Evolutionary conservation across 2,113 vertebrate genomes (phyloP).

Genomic region (Motacilla tschutschensis): DNA sequence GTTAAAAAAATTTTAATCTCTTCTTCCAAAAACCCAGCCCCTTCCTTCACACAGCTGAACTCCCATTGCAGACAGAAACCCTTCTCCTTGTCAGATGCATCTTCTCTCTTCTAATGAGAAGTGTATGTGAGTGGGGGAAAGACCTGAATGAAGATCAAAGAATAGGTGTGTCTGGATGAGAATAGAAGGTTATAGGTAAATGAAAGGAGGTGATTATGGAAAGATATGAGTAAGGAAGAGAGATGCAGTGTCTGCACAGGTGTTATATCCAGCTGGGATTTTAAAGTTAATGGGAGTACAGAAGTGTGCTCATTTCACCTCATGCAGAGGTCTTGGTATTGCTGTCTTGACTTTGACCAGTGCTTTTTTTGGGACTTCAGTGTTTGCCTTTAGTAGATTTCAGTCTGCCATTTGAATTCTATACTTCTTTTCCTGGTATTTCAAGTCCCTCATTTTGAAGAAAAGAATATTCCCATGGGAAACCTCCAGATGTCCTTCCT

Average conservation of each 20-base stretch:
- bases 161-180: conserved; percentile 50
- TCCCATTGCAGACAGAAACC: not conserved
- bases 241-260: conserved; percentile 5
- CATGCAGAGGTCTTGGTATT: not conserved
- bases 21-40: not conserved
- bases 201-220: conserved; percentile 42
- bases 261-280: not conserved
- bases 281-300: not conserved
- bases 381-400: not conserved
- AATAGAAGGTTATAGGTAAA: conserved; percentile 55
- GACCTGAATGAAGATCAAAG: conserved; percentile 56
- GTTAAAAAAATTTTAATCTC: conserved; percentile 29
- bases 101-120: conserved; percentile 20
- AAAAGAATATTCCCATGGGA: not conserved
- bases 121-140: conserved; percentile 24
- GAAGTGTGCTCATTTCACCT: not conserved
- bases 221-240: conserved; percentile 15
- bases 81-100: not conserved
- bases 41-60: not conserved
- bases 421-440: not conserved
- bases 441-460: not conserved
- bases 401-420: not conserved
- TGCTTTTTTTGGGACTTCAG: not conserved
- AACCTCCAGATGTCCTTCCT: not conserved
- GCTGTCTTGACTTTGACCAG: not conserved